Evolutionary conservation across 2,888 invertebrate genomes (phyloP), one percentile per base, ranked within the genome.

Genomic region (Tenthredo scrophulariae): DNA sequence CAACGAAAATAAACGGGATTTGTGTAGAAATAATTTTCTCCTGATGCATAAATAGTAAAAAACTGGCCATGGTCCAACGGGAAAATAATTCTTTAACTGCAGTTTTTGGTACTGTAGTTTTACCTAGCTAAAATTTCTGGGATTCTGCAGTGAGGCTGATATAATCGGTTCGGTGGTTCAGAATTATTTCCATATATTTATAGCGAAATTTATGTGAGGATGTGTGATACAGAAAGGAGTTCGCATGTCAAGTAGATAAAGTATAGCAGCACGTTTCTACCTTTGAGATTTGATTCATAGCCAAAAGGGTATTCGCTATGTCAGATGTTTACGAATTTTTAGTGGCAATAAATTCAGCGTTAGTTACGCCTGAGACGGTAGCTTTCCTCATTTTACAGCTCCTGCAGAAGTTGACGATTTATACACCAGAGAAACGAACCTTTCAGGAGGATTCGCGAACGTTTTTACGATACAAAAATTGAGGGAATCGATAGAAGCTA

Each of bases 141-240:
- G 26, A 83, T 83, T 86, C 86, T 88, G 88, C n/a, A n/a, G n/a
- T 86, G 88, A 86, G 86, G 85, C 89, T 89, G 90, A 91, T 91
- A 91, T 91, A 91, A 91, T 91, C 91, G 90, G 90, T 90, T 90
- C 91, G 90, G 90, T 89, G 89, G 62, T 50, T 87, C 88, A 89
- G 91, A 90, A 90, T 91, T 90, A 90, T 91, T 88, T 90, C 91
- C 89, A 90, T 86, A 86, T 87, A 85, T 83, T 84, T 74, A 83
- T 87, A 54, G n/a, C 6, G 6, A 10, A 18, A 62, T 62, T 1
- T 22, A 22, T 62, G 62, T 62, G 26, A 6, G n/a, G 10, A 26
- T 29, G 54, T 77, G 88, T 90, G 90, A 88, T 89, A 90, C 89
- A 87, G 77, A 18, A 77, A 77, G 22, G 13, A 77, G 54, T 5